Percentiles rank a stretch among this genome's conserved stretches.
Conservation (phyloP, 2,888 invertebrate genomes). For the Synergus umbraculus region DNA sequence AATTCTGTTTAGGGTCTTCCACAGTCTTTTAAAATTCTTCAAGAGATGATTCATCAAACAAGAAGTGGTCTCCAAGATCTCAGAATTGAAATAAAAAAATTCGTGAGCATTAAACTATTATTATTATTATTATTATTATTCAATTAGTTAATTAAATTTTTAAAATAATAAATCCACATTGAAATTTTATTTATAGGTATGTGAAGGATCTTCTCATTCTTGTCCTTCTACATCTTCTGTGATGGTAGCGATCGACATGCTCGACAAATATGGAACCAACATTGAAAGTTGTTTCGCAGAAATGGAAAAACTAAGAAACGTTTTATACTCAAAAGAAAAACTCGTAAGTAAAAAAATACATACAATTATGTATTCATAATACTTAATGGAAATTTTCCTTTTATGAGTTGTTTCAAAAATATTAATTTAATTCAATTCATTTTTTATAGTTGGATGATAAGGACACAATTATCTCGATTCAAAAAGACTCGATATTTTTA, state of each 20-base stretch:
- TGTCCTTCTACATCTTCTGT: constrained; percentile 52
- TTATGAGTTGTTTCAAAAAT: neutral
- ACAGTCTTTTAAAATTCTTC: constrained; percentile 62
- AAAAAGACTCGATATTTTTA: constrained; percentile 71
- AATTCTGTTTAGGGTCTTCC: constrained; percentile 59
- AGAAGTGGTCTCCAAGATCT: constrained; percentile 62
- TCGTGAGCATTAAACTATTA: constrained; percentile 50
- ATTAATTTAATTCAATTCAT: constrained; percentile 13
- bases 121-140: neutral
- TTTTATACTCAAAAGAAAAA: constrained; percentile 70
- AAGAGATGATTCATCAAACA: constrained; percentile 62
- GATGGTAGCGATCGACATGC: constrained; percentile 56
- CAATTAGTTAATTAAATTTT: neutral
- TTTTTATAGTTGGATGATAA: constrained; percentile 68
- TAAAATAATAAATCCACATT: neutral
- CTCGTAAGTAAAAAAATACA: constrained; percentile 62
- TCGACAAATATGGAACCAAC: constrained; percentile 63
- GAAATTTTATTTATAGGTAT: constrained; percentile 55
- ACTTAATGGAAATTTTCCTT: neutral
- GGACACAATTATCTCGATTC: constrained; percentile 72
- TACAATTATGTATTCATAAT: neutral
- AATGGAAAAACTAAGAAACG: constrained; percentile 67
- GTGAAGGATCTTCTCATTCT: constrained; percentile 53
- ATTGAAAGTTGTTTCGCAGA: constrained; percentile 62
- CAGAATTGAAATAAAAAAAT: constrained; percentile 60